Evolutionary conservation across 1,140 invertebrate genomes (phyloP).

Genomic region (Drosophila bocqueti): DNA sequence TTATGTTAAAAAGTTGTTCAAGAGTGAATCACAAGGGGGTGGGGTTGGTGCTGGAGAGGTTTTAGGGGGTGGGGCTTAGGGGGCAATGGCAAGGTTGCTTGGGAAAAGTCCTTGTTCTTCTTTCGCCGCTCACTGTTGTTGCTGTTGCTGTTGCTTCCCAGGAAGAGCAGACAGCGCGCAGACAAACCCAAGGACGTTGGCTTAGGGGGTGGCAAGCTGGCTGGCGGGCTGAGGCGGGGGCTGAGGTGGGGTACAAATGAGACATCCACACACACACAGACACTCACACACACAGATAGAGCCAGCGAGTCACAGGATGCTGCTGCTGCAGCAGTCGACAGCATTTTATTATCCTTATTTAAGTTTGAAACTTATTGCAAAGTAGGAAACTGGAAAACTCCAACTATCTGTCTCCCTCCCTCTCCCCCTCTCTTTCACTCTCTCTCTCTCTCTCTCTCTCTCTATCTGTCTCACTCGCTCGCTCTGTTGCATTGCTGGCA

Average conservation of each 20-base stretch:
- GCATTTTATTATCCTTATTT: conserved; percentile 85
- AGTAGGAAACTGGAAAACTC: conserved; percentile 77
- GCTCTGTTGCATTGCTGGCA: conserved; percentile 46
- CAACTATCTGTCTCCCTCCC: conserved; percentile 53
- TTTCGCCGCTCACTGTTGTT: background rate
- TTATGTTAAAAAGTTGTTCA: conserved; percentile 83
- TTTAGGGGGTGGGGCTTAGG: background rate
- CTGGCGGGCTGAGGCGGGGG: conserved; percentile 7
- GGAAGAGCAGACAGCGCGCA: conserved; percentile 69
- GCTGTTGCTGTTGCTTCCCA: conserved; percentile 32
- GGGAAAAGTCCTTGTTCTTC: conserved; percentile 46
- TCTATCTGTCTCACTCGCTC: conserved; percentile 10
- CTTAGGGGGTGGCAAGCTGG: conserved; percentile 20
- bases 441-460: conserved; percentile 13
- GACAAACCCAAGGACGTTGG: conserved; percentile 59
- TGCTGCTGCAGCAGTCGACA: conserved; percentile 65
- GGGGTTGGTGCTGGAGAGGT: no score
- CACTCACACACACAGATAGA: conserved; percentile 9
- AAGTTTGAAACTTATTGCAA: conserved; percentile 84
- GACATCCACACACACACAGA: conserved; percentile 37
- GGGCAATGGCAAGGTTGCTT: conserved; percentile 45
- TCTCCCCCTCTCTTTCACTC: background rate
- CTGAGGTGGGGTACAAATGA: conserved; percentile 36
- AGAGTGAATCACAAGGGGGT: conserved; percentile 65
- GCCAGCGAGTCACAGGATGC: conserved; percentile 42